Percentiles rank a stretch among this genome's conserved stretches.
Conservation (phyloP, 2,888 invertebrate species). For the Zygogramma bicolorata region DNA sequence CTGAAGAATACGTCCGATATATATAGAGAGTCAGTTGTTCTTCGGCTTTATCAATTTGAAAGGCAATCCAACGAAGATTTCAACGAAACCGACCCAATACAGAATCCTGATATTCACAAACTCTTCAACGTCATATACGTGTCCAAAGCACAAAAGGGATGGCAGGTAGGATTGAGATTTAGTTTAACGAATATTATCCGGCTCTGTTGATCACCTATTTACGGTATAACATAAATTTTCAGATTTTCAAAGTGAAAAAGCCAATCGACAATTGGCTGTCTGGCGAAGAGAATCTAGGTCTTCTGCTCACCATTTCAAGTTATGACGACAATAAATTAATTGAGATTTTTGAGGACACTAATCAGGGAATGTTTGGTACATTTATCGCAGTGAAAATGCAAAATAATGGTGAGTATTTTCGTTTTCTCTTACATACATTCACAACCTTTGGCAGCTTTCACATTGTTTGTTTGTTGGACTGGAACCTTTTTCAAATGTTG, state of each 20-base stretch:
- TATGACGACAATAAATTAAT: conserved; percentile 56
- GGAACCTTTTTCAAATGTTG: no score
- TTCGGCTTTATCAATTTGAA: conserved; percentile 68
- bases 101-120: conserved; percentile 69
- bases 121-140: conserved; percentile 72
- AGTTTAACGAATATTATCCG: neutral
- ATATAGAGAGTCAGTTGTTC: conserved; percentile 54
- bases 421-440: no score
- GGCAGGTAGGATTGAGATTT: conserved; percentile 65
- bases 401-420: conserved; percentile 54
- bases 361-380: conserved; percentile 69
- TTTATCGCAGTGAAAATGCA: conserved; percentile 69
- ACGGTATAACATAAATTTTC: no score
- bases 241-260: conserved; percentile 73
- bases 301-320: conserved; percentile 70
- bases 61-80: neutral
- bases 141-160: conserved; percentile 71
- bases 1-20: conserved; percentile 51
- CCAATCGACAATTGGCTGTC: conserved; percentile 72
- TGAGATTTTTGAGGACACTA: conserved; percentile 67
- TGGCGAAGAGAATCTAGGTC: conserved; percentile 69
- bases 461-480: no score
- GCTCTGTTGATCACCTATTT: neutral
- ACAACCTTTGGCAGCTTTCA: no score
- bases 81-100: conserved; percentile 48